These are phyloP conservation scores for Oryzias curvinotus DNA, from an alignment of 2,113 vertebrate genomes.

Conservation along the genomic window DNA sequence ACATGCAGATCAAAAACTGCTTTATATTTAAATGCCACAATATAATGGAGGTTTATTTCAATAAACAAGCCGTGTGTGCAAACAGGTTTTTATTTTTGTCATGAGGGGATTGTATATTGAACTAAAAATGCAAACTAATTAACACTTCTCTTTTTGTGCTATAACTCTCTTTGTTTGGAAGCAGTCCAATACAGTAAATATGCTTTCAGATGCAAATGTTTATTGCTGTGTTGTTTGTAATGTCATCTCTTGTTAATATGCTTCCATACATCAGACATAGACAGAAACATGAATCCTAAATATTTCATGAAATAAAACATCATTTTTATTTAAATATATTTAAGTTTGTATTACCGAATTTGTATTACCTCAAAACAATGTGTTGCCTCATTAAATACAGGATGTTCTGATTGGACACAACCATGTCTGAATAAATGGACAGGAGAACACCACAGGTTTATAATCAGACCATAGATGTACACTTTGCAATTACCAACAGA, in stretches of 20 bases:
- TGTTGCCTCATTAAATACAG: no score
- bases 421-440: no score
- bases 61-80: slow-evolving; percentile 33
- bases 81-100: slow-evolving; percentile 57
- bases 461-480: no score
- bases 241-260: slow-evolving; percentile 53
- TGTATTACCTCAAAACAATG: no score
- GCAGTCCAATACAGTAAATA: slow-evolving; percentile 53
- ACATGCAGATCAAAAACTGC: slow-evolving; percentile 20
- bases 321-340: no score
- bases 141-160: slow-evolving; percentile 42
- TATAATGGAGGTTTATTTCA: slow-evolving; percentile 39
- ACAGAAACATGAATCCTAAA: slow-evolving; percentile 23
- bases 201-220: slow-evolving; percentile 59
- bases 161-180: slow-evolving; percentile 54
- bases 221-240: slow-evolving; percentile 60
- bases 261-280: slow-evolving; percentile 39
- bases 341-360: no score
- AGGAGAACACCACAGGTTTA: no score
- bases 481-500: no score
- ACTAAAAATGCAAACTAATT: slow-evolving; percentile 59
- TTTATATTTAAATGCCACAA: slow-evolving; percentile 1
- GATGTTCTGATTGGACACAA: no score
- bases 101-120: slow-evolving; percentile 55
- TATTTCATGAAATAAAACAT: neutral